phyloP scores from a whole-genome alignment of 2,797 vertebrate genomes.

The Tolypeutes matacus region DNA sequence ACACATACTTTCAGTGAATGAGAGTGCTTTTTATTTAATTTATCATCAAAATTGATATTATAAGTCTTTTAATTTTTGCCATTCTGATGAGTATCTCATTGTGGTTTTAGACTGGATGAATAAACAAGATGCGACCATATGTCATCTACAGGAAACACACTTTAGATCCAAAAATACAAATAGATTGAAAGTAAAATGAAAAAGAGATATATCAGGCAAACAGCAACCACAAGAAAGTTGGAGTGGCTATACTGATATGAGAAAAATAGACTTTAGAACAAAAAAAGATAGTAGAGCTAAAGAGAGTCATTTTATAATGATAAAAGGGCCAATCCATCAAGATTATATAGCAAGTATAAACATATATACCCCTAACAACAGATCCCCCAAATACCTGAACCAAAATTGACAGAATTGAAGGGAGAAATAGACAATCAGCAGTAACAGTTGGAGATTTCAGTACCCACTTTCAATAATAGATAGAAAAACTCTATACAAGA shows the following conservation, averaged over 20 bases:
- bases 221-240: background rate
- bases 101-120: background rate
- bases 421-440: background rate
- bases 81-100: background rate
- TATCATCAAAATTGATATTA: background rate
- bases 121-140: background rate
- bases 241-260: background rate
- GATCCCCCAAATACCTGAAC: background rate
- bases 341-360: background rate
- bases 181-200: background rate
- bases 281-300: background rate
- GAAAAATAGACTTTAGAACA: constrained; percentile 9
- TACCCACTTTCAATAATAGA: background rate
- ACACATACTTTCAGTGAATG: background rate
- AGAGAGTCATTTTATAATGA: background rate
- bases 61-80: background rate
- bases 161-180: background rate
- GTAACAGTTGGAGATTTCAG: background rate
- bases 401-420: constrained; percentile 6
- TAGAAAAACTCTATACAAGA: background rate
- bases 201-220: background rate
- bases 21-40: constrained; percentile 15
- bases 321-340: background rate
- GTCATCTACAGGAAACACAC: background rate
- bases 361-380: background rate